Base-by-base conservation (phyloP, 2,113 vertebrate species). In the Craseonycteris thonglongyai region DNA sequence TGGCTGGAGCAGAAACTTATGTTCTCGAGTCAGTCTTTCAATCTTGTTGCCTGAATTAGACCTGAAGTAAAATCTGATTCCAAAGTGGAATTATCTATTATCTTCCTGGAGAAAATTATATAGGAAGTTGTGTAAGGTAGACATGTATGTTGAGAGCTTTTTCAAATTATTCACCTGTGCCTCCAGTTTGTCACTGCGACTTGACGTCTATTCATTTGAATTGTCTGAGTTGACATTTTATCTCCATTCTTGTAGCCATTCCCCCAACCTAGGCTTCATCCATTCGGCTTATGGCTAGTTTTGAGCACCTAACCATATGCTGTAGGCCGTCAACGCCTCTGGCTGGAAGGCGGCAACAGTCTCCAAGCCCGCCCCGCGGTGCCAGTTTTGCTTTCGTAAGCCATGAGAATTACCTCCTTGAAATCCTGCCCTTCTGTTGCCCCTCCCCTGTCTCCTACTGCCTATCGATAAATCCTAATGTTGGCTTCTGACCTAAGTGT, bases 231-330 rank as follows among this genome's bases (percentile, higher is more conserved):
- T 89, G 72, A 71, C 9, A 56, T 85, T 91, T 96, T 72, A 30
- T 82, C 61, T 65, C 24, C 45, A 45, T 72, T 74, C 19, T 22
- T 66, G 28, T 16, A 78, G 47, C 22, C 56, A 45, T 68, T 74
- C 15, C 15, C 47, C 54, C 68, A 40, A 33, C 61, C 8, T 11
- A 63, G 74, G 7, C 68, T 69, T 86, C 59, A 15, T 18, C 28
- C 26, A 8, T 94, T 95, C 49, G 28, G 4, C 56, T 72, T 80
- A 7, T 1, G 45, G 40, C 58, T 89, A 80, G 91, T 89, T 90
- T 87, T 95, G 79, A 91, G 40, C 59, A n/a, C 76, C 56, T 90
- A 87, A 71, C 40, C 49, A 40, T 47, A 42, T 90, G 83, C 11
- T 84, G 8, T 63, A 59, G 87, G 33, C 84, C 90, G 80, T 84